Conservation (phyloP, 2,888 invertebrate genomes). For the Pyrgus malvae region DNA sequence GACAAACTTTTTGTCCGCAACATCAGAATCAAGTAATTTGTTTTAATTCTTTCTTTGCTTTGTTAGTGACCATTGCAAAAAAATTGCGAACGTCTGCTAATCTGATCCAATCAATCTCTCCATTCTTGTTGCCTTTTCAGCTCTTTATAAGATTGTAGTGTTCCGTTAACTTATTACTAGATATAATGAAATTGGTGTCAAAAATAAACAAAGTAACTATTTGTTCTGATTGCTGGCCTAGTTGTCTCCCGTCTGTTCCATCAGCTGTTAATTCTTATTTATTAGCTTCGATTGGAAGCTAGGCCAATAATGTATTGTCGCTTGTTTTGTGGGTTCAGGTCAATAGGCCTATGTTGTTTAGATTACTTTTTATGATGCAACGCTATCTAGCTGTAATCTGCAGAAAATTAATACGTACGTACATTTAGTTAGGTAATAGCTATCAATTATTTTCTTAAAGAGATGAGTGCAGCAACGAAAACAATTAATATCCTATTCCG, state of each 20-base stretch:
- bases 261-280: slow-evolving; percentile 69
- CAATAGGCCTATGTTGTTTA: slow-evolving; percentile 4
- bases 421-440: too few relatives aligned
- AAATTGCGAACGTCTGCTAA: slow-evolving; percentile 12
- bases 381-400: too few relatives aligned
- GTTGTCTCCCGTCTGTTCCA: slow-evolving; percentile 50
- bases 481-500: too few relatives aligned
- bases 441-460: too few relatives aligned
- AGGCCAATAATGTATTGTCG: slow-evolving; percentile 65
- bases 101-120: slow-evolving; percentile 3
- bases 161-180: slow-evolving; percentile 10
- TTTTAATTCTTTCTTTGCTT: too few relatives aligned
- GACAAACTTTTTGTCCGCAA: too few relatives aligned
- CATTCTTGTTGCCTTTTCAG: background rate
- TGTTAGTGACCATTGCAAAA: too few relatives aligned
- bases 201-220: slow-evolving; percentile 15
- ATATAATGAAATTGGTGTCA: slow-evolving; percentile 5
- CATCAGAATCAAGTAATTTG: too few relatives aligned
- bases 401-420: too few relatives aligned
- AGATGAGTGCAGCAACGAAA: too few relatives aligned
- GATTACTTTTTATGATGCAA: background rate
- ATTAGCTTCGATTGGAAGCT: slow-evolving; percentile 72
- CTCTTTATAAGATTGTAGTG: background rate
- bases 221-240: slow-evolving; percentile 37
- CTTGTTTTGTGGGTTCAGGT: slow-evolving; percentile 37